These are phyloP conservation scores for Entelurus aequoreus DNA, from an alignment of 2,113 vertebrate genomes.

Conservation along the genomic window DNA sequence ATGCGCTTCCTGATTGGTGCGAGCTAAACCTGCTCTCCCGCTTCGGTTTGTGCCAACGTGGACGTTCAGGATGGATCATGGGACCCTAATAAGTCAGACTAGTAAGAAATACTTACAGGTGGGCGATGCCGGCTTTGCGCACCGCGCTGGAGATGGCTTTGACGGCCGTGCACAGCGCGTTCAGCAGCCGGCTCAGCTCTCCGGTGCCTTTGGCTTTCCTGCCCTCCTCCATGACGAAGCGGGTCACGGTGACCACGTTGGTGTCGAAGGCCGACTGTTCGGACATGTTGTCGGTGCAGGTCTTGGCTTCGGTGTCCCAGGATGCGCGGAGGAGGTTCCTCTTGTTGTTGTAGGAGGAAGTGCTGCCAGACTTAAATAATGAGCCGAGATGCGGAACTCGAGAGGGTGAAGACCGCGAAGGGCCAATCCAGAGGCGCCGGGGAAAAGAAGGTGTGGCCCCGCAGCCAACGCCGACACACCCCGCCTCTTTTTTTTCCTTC, in stretches of 20 bases:
- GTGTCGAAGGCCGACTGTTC: constrained; percentile 84
- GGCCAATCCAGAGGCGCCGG: constrained; percentile 27
- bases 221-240: constrained; percentile 90
- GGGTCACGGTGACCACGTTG: constrained; percentile 86
- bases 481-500: too few species aligned
- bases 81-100: too few species aligned
- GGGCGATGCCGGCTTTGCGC: constrained; percentile 90
- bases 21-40: constrained; percentile 23
- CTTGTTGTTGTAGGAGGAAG: constrained; percentile 1
- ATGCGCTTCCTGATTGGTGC: constrained; percentile 32
- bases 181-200: constrained; percentile 90
- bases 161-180: constrained; percentile 84
- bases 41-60: constrained; percentile 20
- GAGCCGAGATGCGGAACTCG: constrained; percentile 47
- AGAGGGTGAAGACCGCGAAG: constrained; percentile 3
- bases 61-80: not conserved
- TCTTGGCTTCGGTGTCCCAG: not conserved
- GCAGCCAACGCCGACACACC: constrained; percentile 5
- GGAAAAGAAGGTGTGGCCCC: constrained; percentile 39
- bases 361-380: constrained; percentile 34
- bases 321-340: too few species aligned
- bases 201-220: constrained; percentile 81
- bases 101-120: constrained; percentile 75
- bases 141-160: constrained; percentile 93
- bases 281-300: constrained; percentile 71